Evolutionary conservation across 1,140 invertebrate genomes (phyloP).

Genomic region (Dryas iulia): DNA sequence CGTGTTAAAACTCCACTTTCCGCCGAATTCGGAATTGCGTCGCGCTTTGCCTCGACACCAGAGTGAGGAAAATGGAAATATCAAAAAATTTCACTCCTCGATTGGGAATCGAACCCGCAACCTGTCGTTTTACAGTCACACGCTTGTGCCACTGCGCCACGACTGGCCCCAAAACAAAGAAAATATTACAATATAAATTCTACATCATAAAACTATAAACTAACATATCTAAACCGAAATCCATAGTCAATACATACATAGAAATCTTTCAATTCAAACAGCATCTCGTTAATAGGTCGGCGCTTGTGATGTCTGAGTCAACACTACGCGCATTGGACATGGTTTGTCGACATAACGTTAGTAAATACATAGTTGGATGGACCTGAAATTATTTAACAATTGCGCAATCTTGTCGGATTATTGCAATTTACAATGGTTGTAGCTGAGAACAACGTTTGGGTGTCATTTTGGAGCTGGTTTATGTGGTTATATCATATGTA

Average conservation of each 20-base stretch:
- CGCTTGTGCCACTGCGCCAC: too few relatives aligned
- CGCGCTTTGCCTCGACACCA: too few relatives aligned
- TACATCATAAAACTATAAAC: too few relatives aligned
- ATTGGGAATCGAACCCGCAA: too few relatives aligned
- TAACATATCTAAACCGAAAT: neutral
- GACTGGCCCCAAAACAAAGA: too few relatives aligned
- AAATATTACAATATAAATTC: too few relatives aligned
- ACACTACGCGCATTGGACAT: constrained; percentile 26
- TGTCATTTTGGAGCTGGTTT: neutral
- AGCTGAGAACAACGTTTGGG: neutral
- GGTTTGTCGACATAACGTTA: constrained; percentile 35
- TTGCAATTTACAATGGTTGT: constrained; percentile 2
- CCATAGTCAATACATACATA: neutral
- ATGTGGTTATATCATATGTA: neutral
- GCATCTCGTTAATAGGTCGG: constrained; percentile 7
- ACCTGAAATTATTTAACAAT: constrained; percentile 33
- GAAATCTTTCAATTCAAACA: neutral
- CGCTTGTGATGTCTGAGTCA: constrained; percentile 35
- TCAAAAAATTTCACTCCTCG: too few relatives aligned
- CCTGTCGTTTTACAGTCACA: too few relatives aligned
- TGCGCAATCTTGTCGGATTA: constrained; percentile 7
- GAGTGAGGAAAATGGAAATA: too few relatives aligned
- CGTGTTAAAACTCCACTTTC: too few relatives aligned
- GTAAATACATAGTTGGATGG: constrained; percentile 36
- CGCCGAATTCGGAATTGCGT: too few relatives aligned